Percentiles rank a stretch among this genome's conserved stretches.
phyloP scores from a whole-genome alignment of 2,888 invertebrate genomes.

The Andricus quercusramuli region DNA sequence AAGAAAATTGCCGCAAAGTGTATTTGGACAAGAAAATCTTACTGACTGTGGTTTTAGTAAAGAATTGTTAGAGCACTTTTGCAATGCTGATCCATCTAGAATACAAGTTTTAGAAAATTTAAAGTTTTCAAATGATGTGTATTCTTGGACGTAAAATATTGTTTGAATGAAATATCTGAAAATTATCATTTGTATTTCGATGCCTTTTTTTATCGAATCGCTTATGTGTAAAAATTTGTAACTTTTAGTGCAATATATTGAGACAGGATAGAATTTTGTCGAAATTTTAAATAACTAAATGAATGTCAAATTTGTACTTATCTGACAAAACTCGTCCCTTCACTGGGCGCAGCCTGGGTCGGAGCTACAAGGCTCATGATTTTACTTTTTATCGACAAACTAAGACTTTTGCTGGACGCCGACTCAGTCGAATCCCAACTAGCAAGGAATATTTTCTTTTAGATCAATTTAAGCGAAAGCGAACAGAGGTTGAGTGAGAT shows the following conservation, averaged over 20 bases:
- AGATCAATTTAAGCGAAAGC: no score
- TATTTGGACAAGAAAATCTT: slow-evolving; percentile 92
- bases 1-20: slow-evolving; percentile 80
- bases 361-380: no score
- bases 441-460: no score
- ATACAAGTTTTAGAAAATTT: slow-evolving; percentile 83
- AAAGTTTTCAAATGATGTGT: slow-evolving; percentile 83
- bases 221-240: background rate
- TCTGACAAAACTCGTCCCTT: no score
- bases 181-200: background rate
- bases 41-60: slow-evolving; percentile 90
- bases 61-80: slow-evolving; percentile 84
- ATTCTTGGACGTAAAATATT: slow-evolving; percentile 79
- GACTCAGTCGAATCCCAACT: no score
- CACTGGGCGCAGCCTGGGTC: no score
- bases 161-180: background rate
- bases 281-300: no score
- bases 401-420: no score
- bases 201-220: background rate
- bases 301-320: no score
- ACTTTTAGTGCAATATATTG: background rate
- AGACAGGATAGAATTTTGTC: no score
- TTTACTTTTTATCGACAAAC: no score
- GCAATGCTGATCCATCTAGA: slow-evolving; percentile 81
- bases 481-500: no score